A percentile compares a stretch with the other conserved stretches of the same genome.
Conservation (phyloP, 2,113 vertebrate species). For the Cochlearius cochlearius region DNA sequence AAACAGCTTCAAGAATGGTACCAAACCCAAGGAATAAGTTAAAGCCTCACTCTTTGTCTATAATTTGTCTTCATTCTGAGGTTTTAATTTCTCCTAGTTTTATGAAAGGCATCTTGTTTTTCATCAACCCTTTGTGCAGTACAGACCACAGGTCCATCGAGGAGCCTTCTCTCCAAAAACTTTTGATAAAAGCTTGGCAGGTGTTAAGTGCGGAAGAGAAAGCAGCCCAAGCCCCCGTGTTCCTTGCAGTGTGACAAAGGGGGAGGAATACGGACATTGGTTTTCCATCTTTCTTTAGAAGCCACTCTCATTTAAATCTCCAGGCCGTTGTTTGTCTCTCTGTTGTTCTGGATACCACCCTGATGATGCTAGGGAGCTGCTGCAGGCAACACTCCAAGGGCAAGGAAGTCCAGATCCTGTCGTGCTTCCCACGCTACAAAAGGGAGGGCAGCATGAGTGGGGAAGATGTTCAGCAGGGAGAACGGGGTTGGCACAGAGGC, state of each 20-base stretch:
- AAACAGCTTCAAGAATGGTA: neutral
- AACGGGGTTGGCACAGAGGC: neutral
- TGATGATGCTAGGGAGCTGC: neutral
- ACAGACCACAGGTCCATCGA: neutral
- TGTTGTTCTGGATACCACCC: neutral
- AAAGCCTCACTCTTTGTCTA: neutral
- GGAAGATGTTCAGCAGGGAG: neutral
- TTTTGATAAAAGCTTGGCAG: neutral
- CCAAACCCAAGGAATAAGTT: neutral
- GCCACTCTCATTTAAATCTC: neutral
- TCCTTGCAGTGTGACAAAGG: neutral
- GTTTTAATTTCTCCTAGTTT: neutral
- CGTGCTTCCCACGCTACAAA: rapidly evolving
- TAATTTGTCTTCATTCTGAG: neutral
- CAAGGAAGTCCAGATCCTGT: neutral
- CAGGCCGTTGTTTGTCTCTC: neutral
- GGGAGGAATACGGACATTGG: neutral
- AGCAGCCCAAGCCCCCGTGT: neutral
- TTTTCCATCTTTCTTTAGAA: neutral
- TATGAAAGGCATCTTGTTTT: neutral
- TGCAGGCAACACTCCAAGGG: neutral
- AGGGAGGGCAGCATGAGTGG: neutral
- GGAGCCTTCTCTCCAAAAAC: neutral
- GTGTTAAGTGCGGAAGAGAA: neutral
- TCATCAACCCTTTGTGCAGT: neutral